Conservation (phyloP, 2,113 vertebrate genomes). For the Emydocephalus ijimae region DNA sequence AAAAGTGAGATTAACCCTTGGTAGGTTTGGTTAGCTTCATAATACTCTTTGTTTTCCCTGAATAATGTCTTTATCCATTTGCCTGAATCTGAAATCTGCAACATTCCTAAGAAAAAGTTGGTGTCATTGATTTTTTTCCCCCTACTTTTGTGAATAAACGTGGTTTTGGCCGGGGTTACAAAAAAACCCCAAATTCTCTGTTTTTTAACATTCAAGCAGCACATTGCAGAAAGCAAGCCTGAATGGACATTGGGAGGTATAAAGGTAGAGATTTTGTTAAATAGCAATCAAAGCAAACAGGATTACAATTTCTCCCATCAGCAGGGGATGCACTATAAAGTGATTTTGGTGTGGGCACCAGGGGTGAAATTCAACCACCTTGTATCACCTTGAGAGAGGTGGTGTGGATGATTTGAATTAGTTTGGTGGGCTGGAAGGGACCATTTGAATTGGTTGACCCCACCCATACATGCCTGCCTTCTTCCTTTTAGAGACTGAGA, state of each 20-base stretch:
- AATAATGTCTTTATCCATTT: neutral
- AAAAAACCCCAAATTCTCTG: rapidly evolving
- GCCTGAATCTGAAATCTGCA: neutral
- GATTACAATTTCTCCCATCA: neutral
- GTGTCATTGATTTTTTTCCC: neutral
- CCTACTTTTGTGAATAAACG: neutral
- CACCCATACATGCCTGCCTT: too few species aligned
- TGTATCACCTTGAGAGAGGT: too few species aligned
- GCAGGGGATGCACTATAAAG: too few species aligned
- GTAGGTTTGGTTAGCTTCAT: neutral
- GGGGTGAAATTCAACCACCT: too few species aligned
- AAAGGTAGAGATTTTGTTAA: neutral
- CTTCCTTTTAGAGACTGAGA: too few species aligned
- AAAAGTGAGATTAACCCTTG: slow-evolving; percentile 51
- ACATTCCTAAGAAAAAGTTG: neutral
- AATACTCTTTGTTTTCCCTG: neutral
- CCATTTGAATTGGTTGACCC: too few species aligned
- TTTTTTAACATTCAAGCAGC: neutral
- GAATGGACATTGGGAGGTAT: neutral
- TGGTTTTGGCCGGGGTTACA: neutral
- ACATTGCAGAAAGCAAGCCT: slow-evolving; percentile 3
- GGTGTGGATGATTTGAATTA: too few species aligned
- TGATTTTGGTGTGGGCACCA: too few species aligned
- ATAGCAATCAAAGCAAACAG: neutral
- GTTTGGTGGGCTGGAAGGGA: too few species aligned